These are phyloP conservation scores for Cristatella mucedo DNA, from an alignment of 2,888 invertebrate species.

Conservation along the genomic window DNA sequence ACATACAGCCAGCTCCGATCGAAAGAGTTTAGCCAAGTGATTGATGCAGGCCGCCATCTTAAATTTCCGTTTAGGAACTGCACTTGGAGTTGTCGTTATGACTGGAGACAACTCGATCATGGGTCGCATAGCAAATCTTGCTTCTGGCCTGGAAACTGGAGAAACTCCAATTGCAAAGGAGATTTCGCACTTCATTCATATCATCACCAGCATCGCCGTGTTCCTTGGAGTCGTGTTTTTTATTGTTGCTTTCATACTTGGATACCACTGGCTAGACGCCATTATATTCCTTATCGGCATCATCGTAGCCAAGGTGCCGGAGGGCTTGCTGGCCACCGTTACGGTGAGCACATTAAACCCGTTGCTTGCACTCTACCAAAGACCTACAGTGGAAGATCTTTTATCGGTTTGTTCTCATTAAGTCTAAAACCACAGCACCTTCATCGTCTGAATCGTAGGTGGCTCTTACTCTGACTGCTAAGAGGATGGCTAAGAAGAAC, in stretches of 20 bases:
- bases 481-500: constrained; percentile 12
- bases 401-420: too few species aligned
- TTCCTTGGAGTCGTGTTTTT: constrained; percentile 17
- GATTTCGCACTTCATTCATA: constrained; percentile 25
- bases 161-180: constrained; percentile 11
- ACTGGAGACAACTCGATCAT: constrained; percentile 90
- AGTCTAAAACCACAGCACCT: too few species aligned
- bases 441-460: constrained; percentile 4
- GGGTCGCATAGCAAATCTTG: constrained; percentile 85
- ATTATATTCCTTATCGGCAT: constrained; percentile 44
- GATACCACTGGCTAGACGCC: constrained; percentile 12
- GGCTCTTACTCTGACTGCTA: constrained; percentile 12
- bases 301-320: constrained; percentile 13
- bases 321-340: constrained; percentile 12
- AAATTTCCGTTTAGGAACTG: constrained; percentile 26
- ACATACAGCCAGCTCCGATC: too few species aligned
- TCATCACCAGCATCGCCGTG: constrained; percentile 39
- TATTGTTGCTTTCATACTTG: constrained; percentile 9
- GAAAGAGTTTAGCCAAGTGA: too few species aligned
- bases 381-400: not conserved
- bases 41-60: too few species aligned
- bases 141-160: constrained; percentile 53
- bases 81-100: constrained; percentile 59
- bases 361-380: not conserved
- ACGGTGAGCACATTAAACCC: too few species aligned